These are phyloP conservation scores for Leuciscus waleckii DNA, from an alignment of 2,797 vertebrate species.

Conservation along the genomic window DNA sequence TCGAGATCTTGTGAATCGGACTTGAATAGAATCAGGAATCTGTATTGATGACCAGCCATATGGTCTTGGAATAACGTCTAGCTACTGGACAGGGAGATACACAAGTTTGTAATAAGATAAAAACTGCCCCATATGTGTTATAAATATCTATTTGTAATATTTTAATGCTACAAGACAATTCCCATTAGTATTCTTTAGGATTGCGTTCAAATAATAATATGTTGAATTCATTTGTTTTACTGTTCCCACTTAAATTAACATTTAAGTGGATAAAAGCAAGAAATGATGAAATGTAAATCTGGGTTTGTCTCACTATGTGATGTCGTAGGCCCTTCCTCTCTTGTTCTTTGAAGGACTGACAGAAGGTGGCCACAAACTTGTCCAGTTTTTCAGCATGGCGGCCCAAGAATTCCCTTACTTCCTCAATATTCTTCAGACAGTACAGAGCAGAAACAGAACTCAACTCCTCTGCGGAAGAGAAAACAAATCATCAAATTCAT, in stretches of 20 bases:
- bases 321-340: constrained; percentile 92
- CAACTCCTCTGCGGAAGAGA: constrained; percentile 68
- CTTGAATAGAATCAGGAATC: neutral
- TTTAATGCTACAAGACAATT: neutral
- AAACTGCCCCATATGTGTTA: neutral
- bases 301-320: constrained; percentile 83
- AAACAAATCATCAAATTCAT: neutral
- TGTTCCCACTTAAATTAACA: neutral
- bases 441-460: constrained; percentile 72
- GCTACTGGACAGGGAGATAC: too few relatives aligned
- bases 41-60: neutral
- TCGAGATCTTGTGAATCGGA: neutral
- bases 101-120: neutral
- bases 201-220: neutral
- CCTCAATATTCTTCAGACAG: constrained; percentile 89
- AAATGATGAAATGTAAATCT: neutral
- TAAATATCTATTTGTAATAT: neutral
- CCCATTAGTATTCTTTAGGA: neutral
- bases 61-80: too few relatives aligned
- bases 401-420: constrained; percentile 90
- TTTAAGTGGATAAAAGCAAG: neutral
- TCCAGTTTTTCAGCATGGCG: constrained; percentile 89
- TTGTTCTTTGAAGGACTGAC: constrained; percentile 86
- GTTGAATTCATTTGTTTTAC: neutral
- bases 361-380: constrained; percentile 85